These are phyloP conservation scores for Eristalis arbustorum DNA, from an alignment of 2,888 invertebrate species.

Conservation along the genomic window DNA sequence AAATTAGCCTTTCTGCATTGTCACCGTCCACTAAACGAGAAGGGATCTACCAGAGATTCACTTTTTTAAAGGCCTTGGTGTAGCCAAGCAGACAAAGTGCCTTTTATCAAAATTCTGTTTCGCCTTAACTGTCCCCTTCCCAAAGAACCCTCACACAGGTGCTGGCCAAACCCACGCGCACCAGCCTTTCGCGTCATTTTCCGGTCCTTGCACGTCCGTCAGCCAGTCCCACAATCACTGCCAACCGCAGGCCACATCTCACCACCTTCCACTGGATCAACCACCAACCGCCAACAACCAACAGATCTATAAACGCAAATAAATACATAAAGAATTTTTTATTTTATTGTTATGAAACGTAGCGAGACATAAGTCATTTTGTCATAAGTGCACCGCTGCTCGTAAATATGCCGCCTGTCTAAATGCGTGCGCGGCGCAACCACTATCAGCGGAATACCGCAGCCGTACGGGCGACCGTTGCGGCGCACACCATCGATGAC, in stretches of 20 bases:
- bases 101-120: too few relatives aligned
- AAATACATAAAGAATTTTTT: conserved; percentile 30
- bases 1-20: too few relatives aligned
- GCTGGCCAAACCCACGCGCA: too few relatives aligned
- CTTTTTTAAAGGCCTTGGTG: too few relatives aligned
- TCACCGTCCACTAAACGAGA: too few relatives aligned
- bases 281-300: not conserved
- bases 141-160: too few relatives aligned
- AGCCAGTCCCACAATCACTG: not conserved
- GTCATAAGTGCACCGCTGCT: conserved; percentile 54
- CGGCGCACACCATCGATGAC: not conserved
- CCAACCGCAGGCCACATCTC: not conserved
- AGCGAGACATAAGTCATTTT: conserved; percentile 62
- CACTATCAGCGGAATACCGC: conserved; percentile 7
- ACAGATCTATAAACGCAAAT: not conserved
- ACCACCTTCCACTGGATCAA: not conserved
- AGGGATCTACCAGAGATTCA: too few relatives aligned
- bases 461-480: conserved; percentile 28
- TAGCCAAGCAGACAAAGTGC: too few relatives aligned
- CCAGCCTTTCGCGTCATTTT: too few relatives aligned
- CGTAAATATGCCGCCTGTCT: conserved; percentile 56
- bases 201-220: too few relatives aligned
- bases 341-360: conserved; percentile 57
- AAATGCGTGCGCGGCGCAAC: conserved; percentile 39
- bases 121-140: too few relatives aligned